Percentiles rank a stretch among this genome's conserved stretches.
These are phyloP conservation scores for Metalampra italica DNA, from an alignment of 2,888 invertebrate genomes.

Conservation along the genomic window DNA sequence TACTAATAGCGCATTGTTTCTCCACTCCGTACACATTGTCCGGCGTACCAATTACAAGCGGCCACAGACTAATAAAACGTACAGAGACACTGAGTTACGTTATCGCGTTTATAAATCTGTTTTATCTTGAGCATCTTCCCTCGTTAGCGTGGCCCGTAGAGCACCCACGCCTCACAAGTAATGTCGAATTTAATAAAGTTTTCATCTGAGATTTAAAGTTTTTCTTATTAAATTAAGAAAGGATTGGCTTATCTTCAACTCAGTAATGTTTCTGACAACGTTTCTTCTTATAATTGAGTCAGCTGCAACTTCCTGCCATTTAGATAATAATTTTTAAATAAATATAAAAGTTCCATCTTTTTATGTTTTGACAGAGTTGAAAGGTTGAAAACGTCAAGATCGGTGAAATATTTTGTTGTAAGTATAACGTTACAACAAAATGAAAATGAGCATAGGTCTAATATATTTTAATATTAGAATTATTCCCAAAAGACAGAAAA, in stretches of 20 bases:
- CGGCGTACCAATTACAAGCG: constrained; percentile 35
- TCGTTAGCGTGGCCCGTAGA: constrained; percentile 8
- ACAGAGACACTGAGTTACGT: constrained; percentile 24
- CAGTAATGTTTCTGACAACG: neutral
- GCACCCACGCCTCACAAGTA: constrained; percentile 4
- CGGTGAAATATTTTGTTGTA: no score
- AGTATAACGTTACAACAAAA: no score
- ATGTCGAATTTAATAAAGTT: neutral
- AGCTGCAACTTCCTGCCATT: no score
- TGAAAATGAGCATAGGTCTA: no score
- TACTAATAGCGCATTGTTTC: neutral
- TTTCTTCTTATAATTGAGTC: no score
- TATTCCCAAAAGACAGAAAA: no score
- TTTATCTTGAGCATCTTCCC: constrained; percentile 19
- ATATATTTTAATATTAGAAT: no score
- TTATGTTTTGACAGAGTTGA: no score
- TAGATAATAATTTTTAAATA: no score
- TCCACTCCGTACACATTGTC: neutral
- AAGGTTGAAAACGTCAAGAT: no score
- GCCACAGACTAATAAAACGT: constrained; percentile 41
- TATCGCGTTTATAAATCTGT: constrained; percentile 29
- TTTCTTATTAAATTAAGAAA: neutral
- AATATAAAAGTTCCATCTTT: no score
- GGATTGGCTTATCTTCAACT: neutral
- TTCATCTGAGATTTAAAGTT: constrained; percentile 1